Base-by-base conservation (phyloP, 2,113 vertebrate genomes). In the Phalacrocorax brasilianus region DNA sequence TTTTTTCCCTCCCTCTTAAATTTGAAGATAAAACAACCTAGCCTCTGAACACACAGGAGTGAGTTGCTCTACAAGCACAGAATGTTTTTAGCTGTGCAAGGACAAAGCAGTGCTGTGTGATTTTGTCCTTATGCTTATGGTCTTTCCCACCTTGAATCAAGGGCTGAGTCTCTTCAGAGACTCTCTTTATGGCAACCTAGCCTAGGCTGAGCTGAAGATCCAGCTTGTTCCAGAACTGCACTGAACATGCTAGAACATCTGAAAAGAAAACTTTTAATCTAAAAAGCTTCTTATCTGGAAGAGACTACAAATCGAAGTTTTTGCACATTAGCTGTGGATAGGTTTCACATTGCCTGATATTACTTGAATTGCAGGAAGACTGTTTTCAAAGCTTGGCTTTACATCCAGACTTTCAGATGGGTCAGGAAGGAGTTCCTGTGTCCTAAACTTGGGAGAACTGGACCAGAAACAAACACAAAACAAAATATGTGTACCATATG, bases 41-140 rank as follows among this genome's bases (percentile, higher is more conserved):
- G 40, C 28, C 72, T 23, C 38, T 89, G 74, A 84, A 65, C 59
- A 35, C 16, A 49, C 9, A 50, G 14, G n/a, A 80, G 1, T 50
- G 32, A 61, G 55, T 50, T 65, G 22, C 84, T 85, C 52, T 81
- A 44, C 15, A 63, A 42, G 5, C 6, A 40, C 17, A 47, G 61
- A 72, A 55, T 0, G 3, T 20, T 78, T 95, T 91, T 59, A 89
- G 20, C 22, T 55, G 47, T 74, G 50, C 71, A 22, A 71, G 44
- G 45, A 70, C 33, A 89, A 71, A 65, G 16, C 28, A 63, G 24
- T n/a, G 44, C 19, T 38, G 6, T 44, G 13, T 33, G 9, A 35
- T 77, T 89, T 95, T 56, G n/a, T 91, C 61, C 33, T 74, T 91
- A 44, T 44, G 15, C 33, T 93, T 52, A 47, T 33, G 75, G 72